Evolutionary conservation across 1,140 invertebrate species (phyloP), one percentile per base, ranked within the genome.

Genomic region (Trinorchestia longiramus): DNA sequence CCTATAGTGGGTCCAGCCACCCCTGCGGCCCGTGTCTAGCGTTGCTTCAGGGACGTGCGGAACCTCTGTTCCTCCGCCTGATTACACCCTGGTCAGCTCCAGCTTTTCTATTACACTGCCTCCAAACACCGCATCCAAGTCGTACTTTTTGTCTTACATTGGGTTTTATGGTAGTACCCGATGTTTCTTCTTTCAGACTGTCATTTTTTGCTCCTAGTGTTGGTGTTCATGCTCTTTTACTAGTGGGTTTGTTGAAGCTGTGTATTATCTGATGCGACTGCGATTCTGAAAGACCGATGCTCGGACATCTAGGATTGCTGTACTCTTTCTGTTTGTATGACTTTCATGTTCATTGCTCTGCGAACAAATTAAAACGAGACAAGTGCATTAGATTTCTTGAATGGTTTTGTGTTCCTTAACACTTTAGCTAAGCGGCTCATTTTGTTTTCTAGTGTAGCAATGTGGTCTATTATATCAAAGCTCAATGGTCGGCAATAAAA

Each of bases 221-320:
- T 94, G 43, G 92, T 94, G 92, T 94, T 94, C 92, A 94, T 94
- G 92, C 92, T 94, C 92, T 94, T 90, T 94, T 94, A 94, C 8
- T 94, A n/a, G 45, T 43, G 92, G 92, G 92, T 11, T 47, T 94
- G 92, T 43, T 43, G 3, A 94, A 44, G 43, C 92, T 45, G 43
- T 43, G 44, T 47, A 94, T 94, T 47, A 45, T 94, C 43, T 94
- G 92, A 94, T 94, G 92, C 41, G 44, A 47, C 43, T 45, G 41
- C 40, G 92, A 94, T 94, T 47, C 43, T 40, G 92, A 43, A 40
- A 94, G 40, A 94, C 11, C 44, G 43, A 40, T 19, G 44, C 8
- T 44, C 47, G 47, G 43, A 8, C 47, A 36, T 44, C 44, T 53
- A 19, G 6, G 11, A 40, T 94, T 94, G 45, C 40, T 94, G 92